Base-by-base conservation (phyloP, 2,797 vertebrate species). In the Anas capensis region DNA sequence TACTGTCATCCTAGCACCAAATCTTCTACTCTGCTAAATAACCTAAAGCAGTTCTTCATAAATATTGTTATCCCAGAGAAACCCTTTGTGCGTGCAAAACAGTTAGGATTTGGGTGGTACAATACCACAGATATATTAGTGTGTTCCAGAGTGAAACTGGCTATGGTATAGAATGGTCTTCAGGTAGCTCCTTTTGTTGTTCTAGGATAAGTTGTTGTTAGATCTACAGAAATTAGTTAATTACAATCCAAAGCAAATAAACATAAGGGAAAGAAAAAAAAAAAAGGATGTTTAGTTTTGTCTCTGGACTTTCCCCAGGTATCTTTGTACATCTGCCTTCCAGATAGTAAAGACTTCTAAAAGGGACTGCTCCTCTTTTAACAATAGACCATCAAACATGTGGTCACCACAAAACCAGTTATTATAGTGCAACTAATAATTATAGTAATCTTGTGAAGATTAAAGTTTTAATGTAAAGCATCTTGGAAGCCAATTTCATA, bases 401-500 rank as follows among this genome's bases (percentile, higher is more conserved):
- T 85, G 76, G 86, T 94, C 87, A 53, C 82, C 61, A 91, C 79
- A 87, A 90, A 95, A 61, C 84, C 65, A 86, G 77, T 94, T 93
- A 95, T 95, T 94, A 94, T 56, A 88, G 62, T 89, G 80, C 58
- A 92, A 79, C 79, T 95, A 86, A 95, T 92, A 97, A 96, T 94
- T 94, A 95, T 42, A 86, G 79, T 82, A 91, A 90, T 93, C 82
- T 94, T 83, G 20, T 75, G 65, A 95, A 89, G 92, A 95, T 96
- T 93, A 94, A 96, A 97, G 84, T 95, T 96, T 88, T 92, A 94
- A 93, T 90, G 61, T 96, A 91, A 92, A 89, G 73, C 61, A 90
- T 86, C 54, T 91, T 91, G 86, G 88, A 93, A 91, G 46, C 48
- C 79, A 56, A 57, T 92, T 95, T 88, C 85, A 83, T 65, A 96